phyloP scores from a whole-genome alignment of 2,797 vertebrate genomes.

The Girardinus metallicus region DNA sequence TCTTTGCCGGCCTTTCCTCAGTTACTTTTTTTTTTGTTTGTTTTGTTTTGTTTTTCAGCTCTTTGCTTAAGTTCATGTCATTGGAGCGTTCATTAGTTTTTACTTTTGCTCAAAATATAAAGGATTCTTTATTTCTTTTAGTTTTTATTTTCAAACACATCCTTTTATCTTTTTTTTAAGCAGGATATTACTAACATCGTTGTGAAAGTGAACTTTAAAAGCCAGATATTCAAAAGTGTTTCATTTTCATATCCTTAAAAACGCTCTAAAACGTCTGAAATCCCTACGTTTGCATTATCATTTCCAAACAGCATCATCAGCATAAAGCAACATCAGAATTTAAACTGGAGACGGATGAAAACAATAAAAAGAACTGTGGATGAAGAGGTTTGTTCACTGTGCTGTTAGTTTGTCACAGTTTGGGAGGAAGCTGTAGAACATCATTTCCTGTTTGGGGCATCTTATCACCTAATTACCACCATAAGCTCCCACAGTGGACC shows the following conservation, averaged over 20 bases:
- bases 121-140: neutral
- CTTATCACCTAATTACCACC: conserved; percentile 47
- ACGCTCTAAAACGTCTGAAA: neutral
- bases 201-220: neutral
- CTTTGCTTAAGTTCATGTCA: conserved; percentile 11
- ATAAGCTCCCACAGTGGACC: conserved; percentile 40
- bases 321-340: neutral
- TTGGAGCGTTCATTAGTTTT: conserved; percentile 3
- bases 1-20: conserved; percentile 37
- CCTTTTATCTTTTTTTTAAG: neutral
- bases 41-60: neutral
- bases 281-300: neutral
- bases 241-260: neutral
- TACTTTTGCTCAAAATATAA: conserved; percentile 7
- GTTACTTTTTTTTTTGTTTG: too few species aligned
- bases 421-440: conserved; percentile 44
- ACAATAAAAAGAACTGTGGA: neutral
- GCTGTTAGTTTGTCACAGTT: conserved; percentile 14
- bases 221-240: neutral
- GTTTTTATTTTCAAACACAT: neutral
- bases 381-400: conserved; percentile 18
- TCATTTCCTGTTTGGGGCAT: conserved; percentile 44
- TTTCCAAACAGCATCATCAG: neutral
- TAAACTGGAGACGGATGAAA: neutral
- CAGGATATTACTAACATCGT: neutral